phyloP scores from a whole-genome alignment of 2,113 vertebrate species.

The Gallinago jamesoni region DNA sequence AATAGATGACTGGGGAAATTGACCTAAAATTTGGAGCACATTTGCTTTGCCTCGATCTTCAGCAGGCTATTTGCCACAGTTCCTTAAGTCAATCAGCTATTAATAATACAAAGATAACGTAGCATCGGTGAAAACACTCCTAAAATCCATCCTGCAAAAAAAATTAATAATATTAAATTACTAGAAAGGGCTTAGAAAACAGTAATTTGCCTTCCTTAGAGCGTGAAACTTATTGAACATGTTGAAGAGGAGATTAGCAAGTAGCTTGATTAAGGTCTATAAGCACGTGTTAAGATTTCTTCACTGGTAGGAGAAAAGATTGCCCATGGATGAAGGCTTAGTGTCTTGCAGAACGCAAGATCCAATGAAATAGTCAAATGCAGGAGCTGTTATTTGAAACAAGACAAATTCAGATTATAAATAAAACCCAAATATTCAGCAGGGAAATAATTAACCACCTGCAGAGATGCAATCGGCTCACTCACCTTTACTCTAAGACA shows the following conservation, averaged over 20 bases:
- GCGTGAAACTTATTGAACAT: background rate
- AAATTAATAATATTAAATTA: background rate
- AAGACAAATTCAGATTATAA: background rate
- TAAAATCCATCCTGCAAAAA: background rate
- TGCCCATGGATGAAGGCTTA: background rate
- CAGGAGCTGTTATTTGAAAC: background rate
- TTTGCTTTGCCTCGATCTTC: constrained; percentile 11
- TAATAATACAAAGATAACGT: constrained; percentile 15
- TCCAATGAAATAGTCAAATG: background rate
- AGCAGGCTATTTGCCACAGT: background rate
- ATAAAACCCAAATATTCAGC: background rate
- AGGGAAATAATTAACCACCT: background rate
- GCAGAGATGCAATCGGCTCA: background rate
- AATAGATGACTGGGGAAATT: background rate
- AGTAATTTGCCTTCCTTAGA: background rate
- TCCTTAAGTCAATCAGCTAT: constrained; percentile 4
- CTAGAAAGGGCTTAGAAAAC: background rate
- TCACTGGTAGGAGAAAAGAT: background rate
- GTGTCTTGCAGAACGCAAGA: background rate
- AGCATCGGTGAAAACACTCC: background rate
- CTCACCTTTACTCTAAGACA: background rate
- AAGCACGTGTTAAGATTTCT: background rate
- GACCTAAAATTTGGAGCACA: constrained; percentile 1
- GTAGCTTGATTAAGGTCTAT: background rate
- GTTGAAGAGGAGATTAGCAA: background rate